Conservation (phyloP, 2,888 invertebrate genomes). For the Eueremaeus valkanovi region DNA sequence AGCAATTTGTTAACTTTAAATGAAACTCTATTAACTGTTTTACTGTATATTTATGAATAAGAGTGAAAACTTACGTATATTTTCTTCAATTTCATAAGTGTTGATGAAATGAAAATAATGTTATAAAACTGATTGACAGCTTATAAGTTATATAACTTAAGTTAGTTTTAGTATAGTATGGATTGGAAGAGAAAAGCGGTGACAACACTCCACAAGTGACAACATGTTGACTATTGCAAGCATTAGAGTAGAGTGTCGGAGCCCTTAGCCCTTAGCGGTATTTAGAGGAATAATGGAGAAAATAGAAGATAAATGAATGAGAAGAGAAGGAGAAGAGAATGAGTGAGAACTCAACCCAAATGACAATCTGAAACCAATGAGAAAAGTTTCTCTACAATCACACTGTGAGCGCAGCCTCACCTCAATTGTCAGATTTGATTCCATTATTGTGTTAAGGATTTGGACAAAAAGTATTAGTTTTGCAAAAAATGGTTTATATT, state of each 20-base stretch:
- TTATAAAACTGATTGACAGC: not conserved
- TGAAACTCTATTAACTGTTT: too few relatives aligned
- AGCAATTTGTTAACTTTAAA: too few relatives aligned
- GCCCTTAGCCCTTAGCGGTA: constrained; percentile 9
- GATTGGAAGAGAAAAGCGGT: not conserved
- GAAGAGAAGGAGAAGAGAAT: constrained; percentile 1
- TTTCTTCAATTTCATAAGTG: not conserved
- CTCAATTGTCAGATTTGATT: constrained; percentile 33
- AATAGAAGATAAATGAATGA: constrained; percentile 27
- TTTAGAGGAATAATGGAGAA: constrained; percentile 27
- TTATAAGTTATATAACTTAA: not conserved
- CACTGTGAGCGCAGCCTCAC: constrained; percentile 32
- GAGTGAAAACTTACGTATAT: not conserved
- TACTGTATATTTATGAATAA: too few relatives aligned
- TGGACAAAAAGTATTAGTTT: not conserved
- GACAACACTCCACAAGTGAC: constrained; percentile 17
- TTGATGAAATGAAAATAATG: not conserved
- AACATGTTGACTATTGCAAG: constrained; percentile 5
- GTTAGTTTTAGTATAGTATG: not conserved
- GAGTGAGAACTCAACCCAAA: constrained; percentile 21
- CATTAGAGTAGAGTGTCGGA: not conserved
- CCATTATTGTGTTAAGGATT: constrained; percentile 25
- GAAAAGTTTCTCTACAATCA: constrained; percentile 28
- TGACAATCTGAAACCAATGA: constrained; percentile 35
- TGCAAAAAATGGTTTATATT: too few relatives aligned